phyloP scores from a whole-genome alignment of 1,140 invertebrate genomes.

The Tetramorium simillimum region DNA sequence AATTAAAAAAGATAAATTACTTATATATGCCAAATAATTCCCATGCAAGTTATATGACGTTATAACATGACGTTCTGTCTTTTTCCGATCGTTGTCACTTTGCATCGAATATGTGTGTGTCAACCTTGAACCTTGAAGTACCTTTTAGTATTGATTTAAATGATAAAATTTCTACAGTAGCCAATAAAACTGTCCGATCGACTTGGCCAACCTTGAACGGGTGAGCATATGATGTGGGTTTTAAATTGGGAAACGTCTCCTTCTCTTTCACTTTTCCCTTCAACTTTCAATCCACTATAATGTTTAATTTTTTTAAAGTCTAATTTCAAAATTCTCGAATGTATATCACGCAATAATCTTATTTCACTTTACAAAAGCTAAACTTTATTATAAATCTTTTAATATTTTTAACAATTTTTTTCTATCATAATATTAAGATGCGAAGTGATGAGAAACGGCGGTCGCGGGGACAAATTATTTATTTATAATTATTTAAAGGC shows the following conservation, averaged over 20 bases:
- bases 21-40: neutral
- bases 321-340: neutral
- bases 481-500: too few species aligned
- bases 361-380: neutral
- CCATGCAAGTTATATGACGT: neutral
- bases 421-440: neutral
- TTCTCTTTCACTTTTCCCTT: neutral
- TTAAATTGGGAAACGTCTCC: neutral
- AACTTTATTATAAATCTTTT: neutral
- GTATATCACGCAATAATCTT: neutral
- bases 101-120: neutral
- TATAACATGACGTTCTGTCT: neutral
- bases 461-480: too few species aligned
- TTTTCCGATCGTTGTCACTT: neutral
- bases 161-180: conserved; percentile 59
- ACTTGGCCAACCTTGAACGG: conserved; percentile 64
- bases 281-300: neutral
- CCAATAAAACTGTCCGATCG: conserved; percentile 16
- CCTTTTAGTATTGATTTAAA: conserved; percentile 70
- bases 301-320: neutral
- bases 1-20: neutral
- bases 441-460: too few species aligned
- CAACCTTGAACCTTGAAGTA: conserved; percentile 50
- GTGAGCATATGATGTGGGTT: neutral
- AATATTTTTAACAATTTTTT: neutral